These are phyloP conservation scores for Sapajus apella DNA, from an alignment of 2,113 vertebrate genomes.

Conservation along the genomic window DNA sequence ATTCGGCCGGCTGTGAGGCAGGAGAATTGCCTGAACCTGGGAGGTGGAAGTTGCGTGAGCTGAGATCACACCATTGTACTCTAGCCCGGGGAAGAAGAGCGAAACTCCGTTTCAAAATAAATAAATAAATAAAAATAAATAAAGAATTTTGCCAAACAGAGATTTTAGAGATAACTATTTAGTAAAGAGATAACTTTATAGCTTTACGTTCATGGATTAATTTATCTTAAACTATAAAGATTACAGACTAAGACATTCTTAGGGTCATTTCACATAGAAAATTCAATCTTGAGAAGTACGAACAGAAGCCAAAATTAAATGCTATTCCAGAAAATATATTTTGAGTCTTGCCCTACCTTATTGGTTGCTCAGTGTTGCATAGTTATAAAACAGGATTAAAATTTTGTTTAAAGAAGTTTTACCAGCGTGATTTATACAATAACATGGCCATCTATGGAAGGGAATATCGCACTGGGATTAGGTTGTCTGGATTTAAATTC, in stretches of 20 bases:
- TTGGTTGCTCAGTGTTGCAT: not conserved
- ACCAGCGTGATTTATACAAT: not conserved
- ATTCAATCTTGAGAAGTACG: slow-evolving; percentile 28
- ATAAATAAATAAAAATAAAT: not conserved
- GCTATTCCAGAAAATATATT: not conserved
- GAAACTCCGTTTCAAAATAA: too few species aligned
- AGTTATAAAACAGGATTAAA: not conserved
- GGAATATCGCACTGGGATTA: not conserved
- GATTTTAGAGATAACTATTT: slow-evolving; percentile 7
- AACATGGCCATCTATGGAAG: not conserved
- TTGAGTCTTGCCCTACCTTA: not conserved
- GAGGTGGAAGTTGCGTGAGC: too few species aligned
- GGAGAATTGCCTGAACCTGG: not conserved
- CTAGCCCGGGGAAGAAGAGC: too few species aligned
- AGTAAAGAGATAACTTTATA: not conserved
- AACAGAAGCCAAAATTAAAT: slow-evolving; percentile 20
- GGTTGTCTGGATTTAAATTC: not conserved
- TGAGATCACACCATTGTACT: too few species aligned
- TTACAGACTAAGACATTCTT: slow-evolving; percentile 25
- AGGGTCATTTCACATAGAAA: not conserved
- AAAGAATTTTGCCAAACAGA: slow-evolving; percentile 49
- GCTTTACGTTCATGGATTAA: not conserved
- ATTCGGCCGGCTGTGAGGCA: too few species aligned
- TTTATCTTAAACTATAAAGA: not conserved
- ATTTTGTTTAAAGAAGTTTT: not conserved